Evolutionary conservation across 2,888 invertebrate genomes (phyloP).

Genomic region (Lasioglossum marginatum): DNA sequence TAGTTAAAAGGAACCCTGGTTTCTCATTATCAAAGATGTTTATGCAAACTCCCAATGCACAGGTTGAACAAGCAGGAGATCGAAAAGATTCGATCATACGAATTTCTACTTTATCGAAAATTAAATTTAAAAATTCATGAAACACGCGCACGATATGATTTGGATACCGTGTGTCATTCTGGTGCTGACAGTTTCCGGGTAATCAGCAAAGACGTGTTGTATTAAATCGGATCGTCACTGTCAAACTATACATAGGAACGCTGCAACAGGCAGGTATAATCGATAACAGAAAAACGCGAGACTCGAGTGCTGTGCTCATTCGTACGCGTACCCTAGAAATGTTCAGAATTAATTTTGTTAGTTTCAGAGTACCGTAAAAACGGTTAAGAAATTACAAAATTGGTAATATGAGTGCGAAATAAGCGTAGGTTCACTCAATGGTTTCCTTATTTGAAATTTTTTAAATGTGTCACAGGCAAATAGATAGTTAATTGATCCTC

Average conservation of each 20-base stretch:
- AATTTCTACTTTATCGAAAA: background rate
- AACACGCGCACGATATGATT: background rate
- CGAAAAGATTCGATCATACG: background rate
- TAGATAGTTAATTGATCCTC: too few species aligned
- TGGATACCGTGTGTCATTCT: background rate
- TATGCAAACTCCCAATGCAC: too few species aligned
- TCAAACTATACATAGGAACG: background rate
- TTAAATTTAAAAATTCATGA: background rate
- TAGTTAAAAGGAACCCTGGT: too few species aligned
- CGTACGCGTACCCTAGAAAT: background rate
- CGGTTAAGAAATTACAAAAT: background rate
- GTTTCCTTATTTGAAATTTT: background rate
- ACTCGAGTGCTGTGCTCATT: background rate
- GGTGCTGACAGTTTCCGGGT: background rate
- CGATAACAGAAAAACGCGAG: background rate
- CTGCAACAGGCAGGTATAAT: background rate
- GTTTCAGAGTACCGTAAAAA: background rate
- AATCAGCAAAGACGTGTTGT: background rate
- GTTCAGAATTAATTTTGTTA: background rate
- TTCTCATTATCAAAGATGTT: too few species aligned
- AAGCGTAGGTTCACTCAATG: background rate
- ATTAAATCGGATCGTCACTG: background rate
- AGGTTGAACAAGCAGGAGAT: background rate
- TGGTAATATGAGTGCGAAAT: background rate
- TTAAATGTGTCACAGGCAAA: background rate